Base-by-base conservation (phyloP, 1,140 invertebrate genomes). In the Microplitis demolitor region DNA sequence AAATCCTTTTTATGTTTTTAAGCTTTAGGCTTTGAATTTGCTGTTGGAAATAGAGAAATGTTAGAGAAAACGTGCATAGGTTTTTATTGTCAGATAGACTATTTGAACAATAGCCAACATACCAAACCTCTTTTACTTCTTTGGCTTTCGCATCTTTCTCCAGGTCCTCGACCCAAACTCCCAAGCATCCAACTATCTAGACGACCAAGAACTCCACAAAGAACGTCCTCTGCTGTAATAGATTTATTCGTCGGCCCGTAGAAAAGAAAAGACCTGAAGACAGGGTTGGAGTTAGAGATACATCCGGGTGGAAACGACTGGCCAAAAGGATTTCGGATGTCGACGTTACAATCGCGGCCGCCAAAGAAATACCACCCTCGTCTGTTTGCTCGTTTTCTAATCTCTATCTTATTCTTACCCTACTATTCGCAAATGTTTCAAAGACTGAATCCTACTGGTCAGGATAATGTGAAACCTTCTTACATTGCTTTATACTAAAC, bases 61-160 rank as follows among this genome's bases (percentile, higher is more conserved):
- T 67, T 39, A 54, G 16, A 39, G 34, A 62, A 31, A 62, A 35
- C 33, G 60, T 62, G 81, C 81, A 80, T 83, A 72, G 78, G 77
- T 82, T 84, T 84, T 85, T 84, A 85, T 84, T 79, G 80, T 84
- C 77, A 77, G 74, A 79, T 82, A 80, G 79, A 82, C 76, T 77
- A 80, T 84, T 85, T 85, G 83, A 85, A 85, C 82, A 84, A 84
- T 77, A 80, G 82, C 84, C 83, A 85, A 84, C 80, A 82, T 80
- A 77, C 75, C 78, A 69, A 79, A 81, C 51, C 53, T 33, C 34
- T 45, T 66, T 66, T 67, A 24, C 39, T 61, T 34, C 4, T 69
- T 72, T 72, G 70, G 70, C 70, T 24, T 51, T n/a, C 16, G 35
- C 39, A 4, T 60, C 51, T 16, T 62, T 31, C 50, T 62, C 33